Conservation (phyloP, 1,140 invertebrate genomes). For the Magallana angulata region DNA sequence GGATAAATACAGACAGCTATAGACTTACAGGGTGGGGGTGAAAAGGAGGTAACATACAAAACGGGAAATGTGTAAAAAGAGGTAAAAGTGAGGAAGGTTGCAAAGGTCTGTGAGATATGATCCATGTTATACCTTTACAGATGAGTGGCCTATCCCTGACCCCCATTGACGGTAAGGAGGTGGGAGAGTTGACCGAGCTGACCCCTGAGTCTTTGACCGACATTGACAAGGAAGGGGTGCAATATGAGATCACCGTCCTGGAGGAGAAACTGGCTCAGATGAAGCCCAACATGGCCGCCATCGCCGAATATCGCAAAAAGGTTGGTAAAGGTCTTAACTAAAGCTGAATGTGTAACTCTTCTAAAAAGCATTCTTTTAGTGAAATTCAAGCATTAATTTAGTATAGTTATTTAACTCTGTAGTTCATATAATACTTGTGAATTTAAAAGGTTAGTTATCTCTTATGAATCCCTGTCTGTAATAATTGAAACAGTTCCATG, state of each 20-base stretch:
- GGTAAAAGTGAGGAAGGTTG: not conserved
- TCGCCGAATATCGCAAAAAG: slow-evolving; percentile 87
- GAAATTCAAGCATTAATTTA: no score
- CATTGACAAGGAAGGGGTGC: slow-evolving; percentile 83
- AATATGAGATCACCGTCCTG: slow-evolving; percentile 84
- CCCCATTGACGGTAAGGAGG: slow-evolving; percentile 71
- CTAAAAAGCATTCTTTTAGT: no score
- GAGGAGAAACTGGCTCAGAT: slow-evolving; percentile 85
- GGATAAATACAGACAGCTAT: not conserved
- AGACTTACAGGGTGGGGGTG: not conserved
- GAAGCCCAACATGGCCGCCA: slow-evolving; percentile 89
- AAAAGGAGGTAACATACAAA: no score
- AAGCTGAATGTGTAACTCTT: no score
- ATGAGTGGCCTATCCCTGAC: slow-evolving; percentile 85
- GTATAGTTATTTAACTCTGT: no score
- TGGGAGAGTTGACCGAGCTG: slow-evolving; percentile 81
- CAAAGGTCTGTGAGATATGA: no score
- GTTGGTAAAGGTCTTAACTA: slow-evolving; percentile 66
- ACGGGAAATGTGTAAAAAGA: not conserved
- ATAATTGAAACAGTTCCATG: no score
- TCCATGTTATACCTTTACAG: slow-evolving; percentile 71
- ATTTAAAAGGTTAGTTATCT: no score
- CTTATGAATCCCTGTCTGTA: no score
- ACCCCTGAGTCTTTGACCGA: slow-evolving; percentile 86
- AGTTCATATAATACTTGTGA: no score